Evolutionary conservation across 2,888 invertebrate species (phyloP).

Genomic region (Brachypterus glaber): DNA sequence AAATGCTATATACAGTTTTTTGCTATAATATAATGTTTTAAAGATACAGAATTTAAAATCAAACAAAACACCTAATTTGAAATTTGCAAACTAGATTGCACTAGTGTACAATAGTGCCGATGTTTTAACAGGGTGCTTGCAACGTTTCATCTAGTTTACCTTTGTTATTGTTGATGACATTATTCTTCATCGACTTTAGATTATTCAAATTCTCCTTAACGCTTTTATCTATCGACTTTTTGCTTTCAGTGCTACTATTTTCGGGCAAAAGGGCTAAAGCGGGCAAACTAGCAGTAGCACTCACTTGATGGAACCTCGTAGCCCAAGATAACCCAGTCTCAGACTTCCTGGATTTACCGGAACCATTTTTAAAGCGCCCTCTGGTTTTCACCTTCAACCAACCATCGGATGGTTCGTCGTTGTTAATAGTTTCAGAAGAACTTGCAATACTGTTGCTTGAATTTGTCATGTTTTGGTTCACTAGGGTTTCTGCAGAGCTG

Average conservation of each 20-base stretch:
- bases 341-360: constrained; percentile 40
- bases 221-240: constrained; percentile 34
- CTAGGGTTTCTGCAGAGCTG: constrained; percentile 37
- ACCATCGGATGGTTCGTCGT: constrained; percentile 55
- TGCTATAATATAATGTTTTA: too few relatives aligned
- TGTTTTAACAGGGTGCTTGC: too few relatives aligned
- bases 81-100: too few relatives aligned
- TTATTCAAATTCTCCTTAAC: constrained; percentile 37
- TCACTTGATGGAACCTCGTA: constrained; percentile 71
- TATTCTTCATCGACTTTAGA: constrained; percentile 31
- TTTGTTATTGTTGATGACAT: too few relatives aligned
- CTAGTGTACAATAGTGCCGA: too few relatives aligned
- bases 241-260: constrained; percentile 17
- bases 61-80: too few relatives aligned
- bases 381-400: constrained; percentile 85
- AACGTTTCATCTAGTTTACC: too few relatives aligned
- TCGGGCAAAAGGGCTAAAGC: constrained; percentile 50
- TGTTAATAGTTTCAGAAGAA: constrained; percentile 49
- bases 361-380: not conserved
- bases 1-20: too few relatives aligned
- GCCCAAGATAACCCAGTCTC: constrained; percentile 49
- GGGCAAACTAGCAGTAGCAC: constrained; percentile 73
- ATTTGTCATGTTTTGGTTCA: constrained; percentile 32
- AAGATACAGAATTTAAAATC: too few relatives aligned
- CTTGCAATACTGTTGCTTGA: constrained; percentile 41